Evolutionary conservation across 2,888 invertebrate species (phyloP), one percentile per base, ranked within the genome.

Genomic region (Myathropa florea): DNA sequence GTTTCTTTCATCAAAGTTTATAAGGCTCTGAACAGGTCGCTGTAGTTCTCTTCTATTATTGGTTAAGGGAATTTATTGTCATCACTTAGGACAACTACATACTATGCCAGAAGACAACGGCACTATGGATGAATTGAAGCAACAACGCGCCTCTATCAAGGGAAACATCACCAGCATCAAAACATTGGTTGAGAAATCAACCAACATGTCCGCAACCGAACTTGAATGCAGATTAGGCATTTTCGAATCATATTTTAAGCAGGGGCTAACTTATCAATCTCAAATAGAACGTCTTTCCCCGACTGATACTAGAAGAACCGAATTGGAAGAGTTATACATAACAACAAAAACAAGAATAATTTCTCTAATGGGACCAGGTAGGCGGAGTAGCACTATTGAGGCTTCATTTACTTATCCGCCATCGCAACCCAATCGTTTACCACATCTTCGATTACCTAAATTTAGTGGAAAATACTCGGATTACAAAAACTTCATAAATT

Each of bases 391-490:
- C 18, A 46, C 57, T 1, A 4, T 64, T 10, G 36, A 64, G n/a
- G 2, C 7, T n/a, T 64, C 12, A n/a, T 64, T 64, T 24, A 14
- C 64, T 1, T 28, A 21, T n/a, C 9, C 53, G n/a, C 14, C 55
- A 53, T 30, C 24, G 7, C 59, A n/a, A 21, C 14, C 18, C 10
- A 78, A 57, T n/a, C 53, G 61, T 24, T 55, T 78, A 14, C 78
- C 78, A 4, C 28, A 63, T 23, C 63, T 70, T 14, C 46, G 63
- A 36, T 21, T 78, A 21, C 70, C 78, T 55, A 18, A 26, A 63
- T 63, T 70, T 24, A 59, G 57, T 36, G 75, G 70, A 18, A 76
- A 81, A 75, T 75, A 81, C 63, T 60, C 61, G 0, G 68, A 73
- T 7, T 75, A 65, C n/a, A 71, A 64, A 28, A 75, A 70, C 21